Percentiles rank a stretch among this genome's conserved stretches.
phyloP scores from a whole-genome alignment of 2,888 invertebrate species.

The Troides oblongomaculatus region DNA sequence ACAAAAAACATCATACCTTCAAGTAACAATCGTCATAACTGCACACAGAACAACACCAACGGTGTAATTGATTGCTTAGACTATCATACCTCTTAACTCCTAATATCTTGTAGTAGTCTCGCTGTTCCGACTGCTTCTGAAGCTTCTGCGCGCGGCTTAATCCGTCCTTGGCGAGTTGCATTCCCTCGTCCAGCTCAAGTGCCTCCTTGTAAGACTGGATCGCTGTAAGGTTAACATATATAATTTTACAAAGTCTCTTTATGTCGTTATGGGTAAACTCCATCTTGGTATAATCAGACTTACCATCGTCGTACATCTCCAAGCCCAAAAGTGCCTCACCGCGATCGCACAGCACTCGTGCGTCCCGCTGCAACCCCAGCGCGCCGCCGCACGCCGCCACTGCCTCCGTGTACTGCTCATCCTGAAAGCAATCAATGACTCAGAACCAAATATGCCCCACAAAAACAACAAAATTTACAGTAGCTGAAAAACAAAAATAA shows the following conservation, averaged over 20 bases:
- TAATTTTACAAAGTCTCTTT: too few relatives aligned
- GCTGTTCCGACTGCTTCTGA: constrained; percentile 93
- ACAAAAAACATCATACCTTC: too few relatives aligned
- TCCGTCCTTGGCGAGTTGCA: constrained; percentile 93
- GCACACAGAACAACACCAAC: too few relatives aligned
- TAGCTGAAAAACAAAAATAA: too few relatives aligned
- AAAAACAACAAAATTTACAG: too few relatives aligned
- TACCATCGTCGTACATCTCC: constrained; percentile 95
- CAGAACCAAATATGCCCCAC: not conserved
- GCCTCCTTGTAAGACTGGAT: constrained; percentile 93
- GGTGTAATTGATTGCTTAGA: too few relatives aligned
- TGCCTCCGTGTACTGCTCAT: constrained; percentile 86
- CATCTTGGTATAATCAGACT: not conserved
- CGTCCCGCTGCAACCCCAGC: constrained; percentile 86
- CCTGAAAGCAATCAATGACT: constrained; percentile 55
- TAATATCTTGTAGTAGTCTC: constrained; percentile 98
- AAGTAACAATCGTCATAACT: too few relatives aligned
- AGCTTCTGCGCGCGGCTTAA: constrained; percentile 92
- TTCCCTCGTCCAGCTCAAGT: constrained; percentile 88
- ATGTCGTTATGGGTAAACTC: too few relatives aligned
- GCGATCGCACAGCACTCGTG: constrained; percentile 90
- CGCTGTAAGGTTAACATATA: constrained; percentile 76
- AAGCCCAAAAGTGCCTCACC: constrained; percentile 94
- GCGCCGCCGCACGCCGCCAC: constrained; percentile 89
- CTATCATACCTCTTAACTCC: constrained; percentile 87